Evolutionary conservation across 2,888 invertebrate species (phyloP).

Genomic region (Drosophila meridiana): DNA sequence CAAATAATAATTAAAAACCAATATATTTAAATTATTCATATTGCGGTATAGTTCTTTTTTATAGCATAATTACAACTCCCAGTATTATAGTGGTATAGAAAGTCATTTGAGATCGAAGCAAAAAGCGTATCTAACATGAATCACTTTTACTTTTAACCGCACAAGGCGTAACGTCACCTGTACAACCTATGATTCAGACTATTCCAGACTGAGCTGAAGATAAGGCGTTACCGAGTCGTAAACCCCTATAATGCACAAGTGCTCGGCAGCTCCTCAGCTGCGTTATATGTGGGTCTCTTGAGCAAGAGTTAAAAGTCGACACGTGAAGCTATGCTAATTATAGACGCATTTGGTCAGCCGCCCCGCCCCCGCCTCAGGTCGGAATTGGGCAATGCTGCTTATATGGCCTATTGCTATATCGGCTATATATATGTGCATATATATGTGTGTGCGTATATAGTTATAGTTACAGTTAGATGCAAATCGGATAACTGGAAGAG

Average conservation of each 20-base stretch:
- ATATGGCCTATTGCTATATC: conserved; percentile 5
- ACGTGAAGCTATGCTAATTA: conserved; percentile 56
- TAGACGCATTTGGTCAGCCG: conserved; percentile 44
- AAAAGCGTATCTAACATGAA: background rate
- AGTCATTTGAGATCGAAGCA: background rate
- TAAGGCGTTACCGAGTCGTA: background rate
- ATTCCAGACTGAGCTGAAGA: background rate
- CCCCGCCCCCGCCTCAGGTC: conserved; percentile 2
- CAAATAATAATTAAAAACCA: no score
- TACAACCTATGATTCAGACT: background rate
- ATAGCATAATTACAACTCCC: background rate
- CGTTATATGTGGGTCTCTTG: background rate
- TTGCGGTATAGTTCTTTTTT: no score
- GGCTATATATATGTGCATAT: background rate
- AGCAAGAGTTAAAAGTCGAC: background rate
- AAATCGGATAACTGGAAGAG: conserved; percentile 58
- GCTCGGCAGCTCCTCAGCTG: background rate
- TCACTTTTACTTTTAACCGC: background rate
- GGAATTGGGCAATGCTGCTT: conserved; percentile 7
- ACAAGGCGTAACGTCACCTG: background rate
- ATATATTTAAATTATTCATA: no score
- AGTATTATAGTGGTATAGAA: background rate
- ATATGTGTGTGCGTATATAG: background rate
- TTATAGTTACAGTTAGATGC: conserved; percentile 26
- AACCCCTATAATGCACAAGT: background rate